phyloP scores from a whole-genome alignment of 92 coral and sea anemone species.

The Montipora capitata region DNA sequence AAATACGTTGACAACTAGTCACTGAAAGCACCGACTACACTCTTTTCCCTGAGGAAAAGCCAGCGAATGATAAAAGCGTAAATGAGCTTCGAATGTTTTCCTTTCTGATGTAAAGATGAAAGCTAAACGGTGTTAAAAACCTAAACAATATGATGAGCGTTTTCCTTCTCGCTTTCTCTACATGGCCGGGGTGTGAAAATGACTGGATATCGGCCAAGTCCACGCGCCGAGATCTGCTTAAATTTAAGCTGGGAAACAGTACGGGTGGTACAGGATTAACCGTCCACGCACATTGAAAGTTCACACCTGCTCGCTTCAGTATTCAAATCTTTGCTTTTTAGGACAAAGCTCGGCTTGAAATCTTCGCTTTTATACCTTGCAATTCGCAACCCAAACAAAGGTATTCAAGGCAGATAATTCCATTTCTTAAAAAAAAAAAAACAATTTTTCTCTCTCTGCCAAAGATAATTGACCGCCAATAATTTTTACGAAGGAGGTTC shows the following conservation, averaged over 20 bases:
- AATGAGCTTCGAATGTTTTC: background rate
- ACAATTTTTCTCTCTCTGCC: background rate
- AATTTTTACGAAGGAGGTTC: background rate
- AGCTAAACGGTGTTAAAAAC: background rate
- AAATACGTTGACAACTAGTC: too few relatives aligned
- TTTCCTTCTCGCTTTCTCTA: background rate
- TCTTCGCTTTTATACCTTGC: background rate
- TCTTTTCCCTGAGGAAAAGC: background rate
- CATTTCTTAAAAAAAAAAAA: background rate
- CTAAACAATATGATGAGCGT: background rate
- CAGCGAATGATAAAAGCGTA: background rate
- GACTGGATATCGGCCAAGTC: background rate
- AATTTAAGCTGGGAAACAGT: constrained; percentile 2
- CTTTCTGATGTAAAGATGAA: background rate
- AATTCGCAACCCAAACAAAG: constrained; percentile 3
- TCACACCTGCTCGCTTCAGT: constrained; percentile 18
- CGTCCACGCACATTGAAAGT: background rate
- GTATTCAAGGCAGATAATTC: background rate
- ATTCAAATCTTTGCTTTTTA: background rate
- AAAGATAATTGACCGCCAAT: background rate
- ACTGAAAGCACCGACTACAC: too few relatives aligned
- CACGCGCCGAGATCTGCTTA: background rate
- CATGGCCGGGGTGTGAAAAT: background rate
- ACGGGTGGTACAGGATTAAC: background rate
- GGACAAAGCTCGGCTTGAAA: background rate